Evolutionary conservation across 2,888 invertebrate genomes (phyloP).

Genomic region (Pandemis cinnamomeana): DNA sequence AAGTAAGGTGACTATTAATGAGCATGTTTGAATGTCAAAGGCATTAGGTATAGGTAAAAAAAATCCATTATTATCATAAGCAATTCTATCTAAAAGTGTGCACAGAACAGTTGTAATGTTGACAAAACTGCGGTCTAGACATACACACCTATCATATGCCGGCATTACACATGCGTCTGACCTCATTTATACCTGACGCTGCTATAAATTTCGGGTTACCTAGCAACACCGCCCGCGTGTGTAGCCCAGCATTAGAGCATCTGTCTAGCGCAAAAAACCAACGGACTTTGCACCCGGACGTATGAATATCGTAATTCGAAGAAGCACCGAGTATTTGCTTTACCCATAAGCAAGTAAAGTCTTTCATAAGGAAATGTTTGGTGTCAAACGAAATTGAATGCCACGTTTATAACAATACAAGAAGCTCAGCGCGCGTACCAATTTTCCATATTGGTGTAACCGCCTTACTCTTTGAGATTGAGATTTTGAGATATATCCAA

Average conservation of each 20-base stretch:
- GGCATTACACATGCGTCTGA: neutral
- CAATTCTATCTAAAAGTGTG: too few species aligned
- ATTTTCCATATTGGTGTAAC: neutral
- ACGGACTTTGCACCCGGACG: constrained; percentile 17
- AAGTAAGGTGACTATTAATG: too few species aligned
- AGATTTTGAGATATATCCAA: too few species aligned
- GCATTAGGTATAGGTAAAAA: too few species aligned
- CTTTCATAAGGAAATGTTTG: constrained; percentile 1
- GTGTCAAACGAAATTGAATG: neutral
- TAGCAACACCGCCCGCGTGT: neutral
- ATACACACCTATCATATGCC: neutral
- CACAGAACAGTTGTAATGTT: neutral
- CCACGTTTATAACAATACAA: too few species aligned
- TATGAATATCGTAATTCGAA: constrained; percentile 11
- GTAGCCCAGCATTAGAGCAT: neutral
- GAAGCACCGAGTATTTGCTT: constrained; percentile 1
- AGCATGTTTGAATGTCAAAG: too few species aligned
- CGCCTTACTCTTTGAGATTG: too few species aligned
- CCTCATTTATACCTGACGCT: neutral
- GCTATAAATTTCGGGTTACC: neutral
- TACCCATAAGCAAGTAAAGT: constrained; percentile 4
- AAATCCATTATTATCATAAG: too few species aligned
- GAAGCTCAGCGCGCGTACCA: neutral
- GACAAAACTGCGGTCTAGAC: neutral
- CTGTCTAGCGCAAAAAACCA: neutral